A percentile compares a stretch with the other conserved stretches of the same genome.
These are phyloP conservation scores for Aleiodes alternator DNA, from an alignment of 2,888 invertebrate genomes.

Conservation along the genomic window DNA sequence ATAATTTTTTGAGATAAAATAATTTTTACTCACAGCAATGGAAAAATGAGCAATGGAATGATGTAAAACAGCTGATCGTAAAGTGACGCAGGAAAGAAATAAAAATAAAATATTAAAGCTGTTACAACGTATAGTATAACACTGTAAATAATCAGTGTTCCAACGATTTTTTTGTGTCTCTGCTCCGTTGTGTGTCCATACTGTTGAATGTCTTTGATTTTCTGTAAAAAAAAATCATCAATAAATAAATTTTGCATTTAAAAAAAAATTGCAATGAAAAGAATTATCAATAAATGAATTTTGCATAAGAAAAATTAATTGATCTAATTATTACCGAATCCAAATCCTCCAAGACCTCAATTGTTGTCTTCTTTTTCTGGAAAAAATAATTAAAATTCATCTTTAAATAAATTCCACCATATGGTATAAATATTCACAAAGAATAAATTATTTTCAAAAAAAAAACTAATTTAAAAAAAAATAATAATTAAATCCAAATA, in stretches of 20 bases:
- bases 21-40: conserved; percentile 85
- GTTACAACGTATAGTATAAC: conserved; percentile 84
- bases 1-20: conserved; percentile 18
- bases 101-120: conserved; percentile 86
- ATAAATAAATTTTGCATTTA: conserved; percentile 11
- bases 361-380: conserved; percentile 79
- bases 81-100: conserved; percentile 86
- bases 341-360: conserved; percentile 81
- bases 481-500: conserved; percentile 29
- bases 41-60: conserved; percentile 87
- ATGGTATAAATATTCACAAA: conserved; percentile 9
- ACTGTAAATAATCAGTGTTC: conserved; percentile 84
- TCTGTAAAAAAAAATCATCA: conserved; percentile 70
- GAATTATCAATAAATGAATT: conserved; percentile 25
- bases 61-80: conserved; percentile 85
- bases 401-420: conserved; percentile 18
- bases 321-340: conserved; percentile 77
- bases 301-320: conserved; percentile 12
- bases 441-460: conserved; percentile 11
- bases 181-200: conserved; percentile 88
- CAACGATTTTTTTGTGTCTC: conserved; percentile 87
- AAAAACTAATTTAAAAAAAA: conserved; percentile 28
- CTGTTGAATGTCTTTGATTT: conserved; percentile 88
- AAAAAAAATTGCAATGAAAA: no score
- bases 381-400: conserved; percentile 52